Percentiles rank a stretch among this genome's conserved stretches.
phyloP scores from a whole-genome alignment of 2,113 vertebrate species.

The Entomyzon cyanotis region DNA sequence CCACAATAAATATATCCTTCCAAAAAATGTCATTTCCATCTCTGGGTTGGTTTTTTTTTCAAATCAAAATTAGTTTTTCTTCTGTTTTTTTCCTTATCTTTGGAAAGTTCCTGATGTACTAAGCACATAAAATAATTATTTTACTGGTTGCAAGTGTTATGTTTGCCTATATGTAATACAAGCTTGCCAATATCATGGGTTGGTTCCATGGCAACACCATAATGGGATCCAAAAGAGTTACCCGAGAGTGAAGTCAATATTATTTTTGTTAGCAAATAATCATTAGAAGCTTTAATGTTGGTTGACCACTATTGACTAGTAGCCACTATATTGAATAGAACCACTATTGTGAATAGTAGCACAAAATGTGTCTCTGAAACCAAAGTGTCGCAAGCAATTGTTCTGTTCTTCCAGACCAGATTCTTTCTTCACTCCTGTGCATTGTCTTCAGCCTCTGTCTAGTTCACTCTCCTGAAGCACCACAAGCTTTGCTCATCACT shows the following conservation, averaged over 20 bases:
- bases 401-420: background rate
- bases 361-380: background rate
- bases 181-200: background rate
- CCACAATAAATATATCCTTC: background rate
- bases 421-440: background rate
- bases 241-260: background rate
- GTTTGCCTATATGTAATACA: background rate
- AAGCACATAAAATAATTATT: background rate
- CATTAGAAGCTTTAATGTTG: background rate
- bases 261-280: conserved; percentile 11
- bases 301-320: too few relatives aligned
- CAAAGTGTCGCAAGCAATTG: background rate
- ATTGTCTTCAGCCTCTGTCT: background rate
- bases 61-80: background rate
- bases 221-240: background rate
- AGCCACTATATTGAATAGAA: too few relatives aligned
- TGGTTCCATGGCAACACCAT: conserved; percentile 5
- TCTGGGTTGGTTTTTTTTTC: background rate
- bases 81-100: background rate
- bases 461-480: background rate
- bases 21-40: background rate
- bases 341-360: background rate
- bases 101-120: background rate
- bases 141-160: background rate
- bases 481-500: background rate